Conservation (phyloP, 1,140 invertebrate species). For the Probaryconus sp. region DNA sequence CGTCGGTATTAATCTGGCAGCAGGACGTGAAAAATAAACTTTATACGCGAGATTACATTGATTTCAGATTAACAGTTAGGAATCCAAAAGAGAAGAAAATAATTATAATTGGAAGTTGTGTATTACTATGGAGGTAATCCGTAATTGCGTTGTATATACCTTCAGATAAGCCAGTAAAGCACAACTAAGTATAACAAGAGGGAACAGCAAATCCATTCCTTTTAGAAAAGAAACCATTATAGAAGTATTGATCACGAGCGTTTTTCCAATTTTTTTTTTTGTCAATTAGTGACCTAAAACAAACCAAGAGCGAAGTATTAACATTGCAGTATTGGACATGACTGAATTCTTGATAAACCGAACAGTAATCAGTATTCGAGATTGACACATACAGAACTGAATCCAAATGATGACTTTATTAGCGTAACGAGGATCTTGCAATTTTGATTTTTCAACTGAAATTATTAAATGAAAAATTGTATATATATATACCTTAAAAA, state of each 20-base stretch:
- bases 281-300: constrained; percentile 14
- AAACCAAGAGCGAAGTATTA: constrained; percentile 2
- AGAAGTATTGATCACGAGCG: constrained; percentile 12
- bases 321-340: not conserved
- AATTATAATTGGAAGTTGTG: constrained; percentile 26
- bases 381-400: constrained; percentile 9
- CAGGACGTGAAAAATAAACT: constrained; percentile 7
- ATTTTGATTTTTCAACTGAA: too few relatives aligned
- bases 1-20: constrained; percentile 1
- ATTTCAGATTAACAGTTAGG: constrained; percentile 13
- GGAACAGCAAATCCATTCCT: constrained; percentile 4
- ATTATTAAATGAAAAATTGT: too few relatives aligned
- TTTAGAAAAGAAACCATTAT: constrained; percentile 16
- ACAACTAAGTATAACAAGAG: constrained; percentile 15
- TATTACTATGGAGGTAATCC: constrained; percentile 13
- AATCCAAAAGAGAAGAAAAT: constrained; percentile 6
- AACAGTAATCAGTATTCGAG: constrained; percentile 25
- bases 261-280: constrained; percentile 9
- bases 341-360: constrained; percentile 21
- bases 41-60: constrained; percentile 9
- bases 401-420: constrained; percentile 30
- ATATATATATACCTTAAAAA: too few relatives aligned
- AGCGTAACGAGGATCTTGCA: constrained; percentile 12
- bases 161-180: constrained; percentile 19
- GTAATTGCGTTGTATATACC: constrained; percentile 1